Base-by-base conservation (phyloP, 2,888 invertebrate species). In the Ethmia dodecea region DNA sequence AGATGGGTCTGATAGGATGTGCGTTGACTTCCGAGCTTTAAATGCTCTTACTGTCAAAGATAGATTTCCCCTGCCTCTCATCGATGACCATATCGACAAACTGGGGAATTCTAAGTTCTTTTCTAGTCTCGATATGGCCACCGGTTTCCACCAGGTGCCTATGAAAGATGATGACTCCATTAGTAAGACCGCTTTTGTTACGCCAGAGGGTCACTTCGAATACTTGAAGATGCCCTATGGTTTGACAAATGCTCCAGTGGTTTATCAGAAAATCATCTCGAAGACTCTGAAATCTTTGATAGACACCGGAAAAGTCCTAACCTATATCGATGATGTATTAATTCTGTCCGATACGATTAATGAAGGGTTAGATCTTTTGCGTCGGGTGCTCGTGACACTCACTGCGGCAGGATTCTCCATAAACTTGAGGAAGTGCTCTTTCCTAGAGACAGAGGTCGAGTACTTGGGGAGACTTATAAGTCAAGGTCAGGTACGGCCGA, bases 171-270 rank as follows among this genome's bases (percentile, higher is more conserved):
- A 25, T 2, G 30, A 43, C 1, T 43, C 37, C 2, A 40, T 24
- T 4, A 49, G 44, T 18, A 45, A 43, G 12, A 49, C 49, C 0
- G 37, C 46, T 2, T 49, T 49, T 28, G 35, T 40, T 0, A 39
- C 42, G 4, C 45, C 47, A 1, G 38, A 37, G 12, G 47, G 45
- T 0, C 45, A 45, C 26, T 45, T 28, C 14, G 48, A 51, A 33
- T 51, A 39, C 31, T 5, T 44, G 1, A 43, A 44, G 33, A 48
- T 52, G 48, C 47, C 48, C 1, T 52, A 45, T 31, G 50, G 47
- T 5, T 39, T 49, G 20, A 39, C 39, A 27, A 49, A 49, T 33
- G 48, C 42, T 1, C 47, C 48, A 1, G 8, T 43, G 1, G 49
- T 52, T 0, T 49, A 44, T 25, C 49, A 52, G 33, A 25, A 42